phyloP scores from a whole-genome alignment of 2,797 vertebrate species.

The Diglossa cyanea region DNA sequence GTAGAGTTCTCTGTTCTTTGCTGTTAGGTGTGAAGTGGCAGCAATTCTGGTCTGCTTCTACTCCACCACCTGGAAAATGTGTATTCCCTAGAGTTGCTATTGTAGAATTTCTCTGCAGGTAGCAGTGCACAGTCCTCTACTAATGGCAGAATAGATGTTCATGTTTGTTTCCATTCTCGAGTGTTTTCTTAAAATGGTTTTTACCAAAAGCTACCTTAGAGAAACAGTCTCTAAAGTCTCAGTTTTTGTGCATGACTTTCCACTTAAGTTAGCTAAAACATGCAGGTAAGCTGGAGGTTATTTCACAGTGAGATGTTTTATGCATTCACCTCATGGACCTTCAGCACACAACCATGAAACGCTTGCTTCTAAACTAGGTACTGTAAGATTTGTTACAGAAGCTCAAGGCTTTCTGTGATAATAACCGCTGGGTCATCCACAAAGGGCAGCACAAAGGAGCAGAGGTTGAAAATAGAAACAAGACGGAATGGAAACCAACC shows the following conservation, averaged over 20 bases:
- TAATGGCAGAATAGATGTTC: background rate
- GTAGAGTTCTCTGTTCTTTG: background rate
- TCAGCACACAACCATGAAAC: background rate
- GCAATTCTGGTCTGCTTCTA: background rate
- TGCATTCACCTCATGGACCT: background rate
- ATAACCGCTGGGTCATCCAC: background rate
- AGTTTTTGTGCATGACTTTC: background rate
- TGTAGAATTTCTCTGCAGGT: background rate
- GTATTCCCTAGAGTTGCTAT: background rate
- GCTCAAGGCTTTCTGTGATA: background rate
- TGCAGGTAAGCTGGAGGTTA: background rate
- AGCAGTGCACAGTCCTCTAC: background rate
- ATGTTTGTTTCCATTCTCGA: background rate
- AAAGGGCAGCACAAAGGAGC: background rate
- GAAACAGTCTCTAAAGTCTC: background rate
- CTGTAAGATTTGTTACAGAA: background rate
- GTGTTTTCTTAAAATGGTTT: background rate
- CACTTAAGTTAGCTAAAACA: background rate
- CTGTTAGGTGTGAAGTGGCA: background rate
- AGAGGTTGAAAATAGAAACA: constrained; percentile 2
- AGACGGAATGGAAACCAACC: background rate
- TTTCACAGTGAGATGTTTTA: background rate
- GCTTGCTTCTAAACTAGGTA: background rate
- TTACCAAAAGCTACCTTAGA: background rate
- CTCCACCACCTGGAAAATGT: background rate